A percentile compares a stretch with the other conserved stretches of the same genome.
Conservation (phyloP, 2,888 invertebrate species). For the Cordilura impudica region DNA sequence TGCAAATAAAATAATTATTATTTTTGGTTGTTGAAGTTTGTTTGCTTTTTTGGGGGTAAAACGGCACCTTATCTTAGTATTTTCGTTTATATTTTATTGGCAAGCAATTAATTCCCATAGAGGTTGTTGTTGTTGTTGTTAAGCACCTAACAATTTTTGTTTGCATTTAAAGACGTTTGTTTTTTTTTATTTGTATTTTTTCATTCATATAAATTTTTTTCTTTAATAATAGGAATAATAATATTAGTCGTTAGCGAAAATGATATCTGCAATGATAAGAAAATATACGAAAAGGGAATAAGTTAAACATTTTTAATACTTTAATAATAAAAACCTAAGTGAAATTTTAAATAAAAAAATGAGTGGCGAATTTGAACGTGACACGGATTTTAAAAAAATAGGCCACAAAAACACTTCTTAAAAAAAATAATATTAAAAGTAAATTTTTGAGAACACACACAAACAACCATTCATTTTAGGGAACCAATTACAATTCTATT, state of each 20-base stretch:
- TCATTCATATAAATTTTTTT: constrained; percentile 47
- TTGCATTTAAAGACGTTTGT: constrained; percentile 13
- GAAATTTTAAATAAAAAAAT: background rate
- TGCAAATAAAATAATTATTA: background rate
- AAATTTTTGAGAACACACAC: no score
- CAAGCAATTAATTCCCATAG: constrained; percentile 35
- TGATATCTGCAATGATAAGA: constrained; percentile 71
- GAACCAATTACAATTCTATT: no score
- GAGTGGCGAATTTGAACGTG: background rate
- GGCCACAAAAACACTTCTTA: no score
- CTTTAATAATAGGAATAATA: constrained; percentile 66
- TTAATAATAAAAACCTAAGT: background rate
- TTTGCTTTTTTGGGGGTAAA: constrained; percentile 29
- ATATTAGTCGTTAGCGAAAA: constrained; percentile 68
- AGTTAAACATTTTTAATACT: background rate
- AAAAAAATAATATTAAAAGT: no score
- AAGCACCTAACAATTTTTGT: constrained; percentile 42
- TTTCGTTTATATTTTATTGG: constrained; percentile 24
- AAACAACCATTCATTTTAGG: no score
- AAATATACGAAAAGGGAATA: constrained; percentile 40
- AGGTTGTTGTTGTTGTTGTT: constrained; percentile 21
- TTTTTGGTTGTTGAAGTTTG: background rate
- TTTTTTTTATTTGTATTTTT: constrained; percentile 54
- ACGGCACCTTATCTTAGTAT: constrained; percentile 29
- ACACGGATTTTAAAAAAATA: no score